Conservation (phyloP, 53 echinoderm and acorn worm genomes). For the Echinometra lucunter region DNA sequence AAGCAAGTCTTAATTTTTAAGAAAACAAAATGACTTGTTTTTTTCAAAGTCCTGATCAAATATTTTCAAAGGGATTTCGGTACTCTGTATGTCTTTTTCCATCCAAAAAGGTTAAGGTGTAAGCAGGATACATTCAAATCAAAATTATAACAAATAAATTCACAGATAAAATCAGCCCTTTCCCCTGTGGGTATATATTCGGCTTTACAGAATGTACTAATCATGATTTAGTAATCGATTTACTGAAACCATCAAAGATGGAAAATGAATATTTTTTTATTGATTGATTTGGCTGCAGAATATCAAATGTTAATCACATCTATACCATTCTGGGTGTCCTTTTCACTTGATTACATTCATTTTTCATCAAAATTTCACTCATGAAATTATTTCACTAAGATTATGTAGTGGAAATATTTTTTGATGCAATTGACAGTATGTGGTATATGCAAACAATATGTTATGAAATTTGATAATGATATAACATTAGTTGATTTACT, state of each 20-base stretch:
- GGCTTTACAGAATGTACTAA: background rate
- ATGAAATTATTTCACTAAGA: background rate
- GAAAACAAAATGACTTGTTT: too few species aligned
- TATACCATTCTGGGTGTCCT: too few species aligned
- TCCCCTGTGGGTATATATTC: background rate
- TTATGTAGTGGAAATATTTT: background rate
- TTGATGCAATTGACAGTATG: background rate
- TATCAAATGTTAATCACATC: background rate
- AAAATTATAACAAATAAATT: background rate
- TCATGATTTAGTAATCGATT: background rate
- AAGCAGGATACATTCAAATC: too few species aligned
- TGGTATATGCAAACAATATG: background rate
- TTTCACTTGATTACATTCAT: too few species aligned
- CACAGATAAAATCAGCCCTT: background rate
- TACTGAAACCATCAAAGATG: background rate
- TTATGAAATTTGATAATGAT: background rate
- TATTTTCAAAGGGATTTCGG: too few species aligned
- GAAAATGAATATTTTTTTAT: background rate
- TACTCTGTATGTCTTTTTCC: too few species aligned
- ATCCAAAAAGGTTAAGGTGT: too few species aligned
- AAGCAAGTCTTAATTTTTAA: too few species aligned
- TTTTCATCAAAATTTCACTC: too few species aligned
- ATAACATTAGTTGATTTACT: background rate
- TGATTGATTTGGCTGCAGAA: background rate
- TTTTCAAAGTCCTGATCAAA: too few species aligned